Percentiles rank a stretch among this genome's conserved stretches.
phyloP scores from a whole-genome alignment of 2,888 invertebrate genomes.

The Melieria picta region DNA sequence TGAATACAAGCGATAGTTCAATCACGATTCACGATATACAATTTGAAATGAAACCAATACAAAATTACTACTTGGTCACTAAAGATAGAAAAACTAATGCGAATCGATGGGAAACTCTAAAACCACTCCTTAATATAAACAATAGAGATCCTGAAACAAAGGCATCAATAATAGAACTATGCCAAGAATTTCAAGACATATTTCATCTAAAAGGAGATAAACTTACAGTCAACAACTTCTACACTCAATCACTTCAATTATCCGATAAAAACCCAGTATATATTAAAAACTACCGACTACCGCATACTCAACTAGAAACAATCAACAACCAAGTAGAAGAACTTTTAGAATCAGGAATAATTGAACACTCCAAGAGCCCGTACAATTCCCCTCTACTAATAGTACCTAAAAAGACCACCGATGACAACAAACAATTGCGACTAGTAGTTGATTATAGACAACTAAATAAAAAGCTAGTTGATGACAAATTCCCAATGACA shows the following conservation, averaged over 20 bases:
- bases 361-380: slow-evolving; percentile 34
- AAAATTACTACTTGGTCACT: too few species aligned
- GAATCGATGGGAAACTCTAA: too few species aligned
- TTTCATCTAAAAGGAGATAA: background rate
- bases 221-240: slow-evolving; percentile 4
- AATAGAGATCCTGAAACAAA: too few species aligned
- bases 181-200: background rate
- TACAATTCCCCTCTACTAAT: slow-evolving; percentile 40
- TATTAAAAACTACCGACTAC: background rate
- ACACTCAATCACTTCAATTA: slow-evolving; percentile 1
- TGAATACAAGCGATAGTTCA: too few species aligned
- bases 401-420: slow-evolving; percentile 33
- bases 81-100: too few species aligned
- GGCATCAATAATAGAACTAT: too few species aligned
- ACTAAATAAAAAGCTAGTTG: slow-evolving; percentile 35
- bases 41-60: too few species aligned
- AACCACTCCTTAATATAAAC: too few species aligned
- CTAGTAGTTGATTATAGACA: slow-evolving; percentile 33
- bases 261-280: background rate
- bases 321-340: background rate
- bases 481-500: slow-evolving; percentile 37
- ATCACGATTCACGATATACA: too few species aligned
- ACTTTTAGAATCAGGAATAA: slow-evolving; percentile 9
- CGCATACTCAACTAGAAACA: background rate
- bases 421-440: slow-evolving; percentile 32